Percentiles rank a stretch among this genome's conserved stretches.
Evolutionary conservation across 2,797 vertebrate species (phyloP).

Genomic region (Clarias fuscus): DNA sequence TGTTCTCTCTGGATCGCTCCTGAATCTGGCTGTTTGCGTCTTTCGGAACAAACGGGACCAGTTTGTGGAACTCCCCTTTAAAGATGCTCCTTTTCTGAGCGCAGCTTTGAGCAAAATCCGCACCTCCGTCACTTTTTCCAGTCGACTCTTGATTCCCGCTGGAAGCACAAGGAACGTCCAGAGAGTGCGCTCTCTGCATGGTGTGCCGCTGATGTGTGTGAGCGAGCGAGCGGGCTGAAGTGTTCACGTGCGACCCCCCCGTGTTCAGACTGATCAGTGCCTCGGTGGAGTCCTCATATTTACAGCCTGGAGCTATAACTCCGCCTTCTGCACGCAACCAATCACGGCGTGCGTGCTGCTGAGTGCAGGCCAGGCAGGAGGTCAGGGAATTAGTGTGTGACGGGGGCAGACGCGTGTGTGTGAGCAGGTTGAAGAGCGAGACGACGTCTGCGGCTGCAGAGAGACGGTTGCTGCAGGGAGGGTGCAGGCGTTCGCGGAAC

Average conservation of each 20-base stretch:
- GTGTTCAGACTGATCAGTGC: slow-evolving; percentile 44
- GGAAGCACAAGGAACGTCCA: slow-evolving; percentile 86
- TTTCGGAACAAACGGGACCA: slow-evolving; percentile 80
- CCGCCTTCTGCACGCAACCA: slow-evolving; percentile 72
- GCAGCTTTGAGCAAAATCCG: slow-evolving; percentile 76
- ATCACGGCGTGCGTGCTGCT: slow-evolving; percentile 70
- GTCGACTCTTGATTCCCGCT: slow-evolving; percentile 66
- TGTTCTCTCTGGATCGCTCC: slow-evolving; percentile 49
- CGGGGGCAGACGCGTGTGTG: slow-evolving; percentile 82
- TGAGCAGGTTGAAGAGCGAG: slow-evolving; percentile 96
- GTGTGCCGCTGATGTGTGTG: slow-evolving; percentile 62
- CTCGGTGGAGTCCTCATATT: slow-evolving; percentile 66
- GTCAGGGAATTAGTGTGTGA: slow-evolving; percentile 72
- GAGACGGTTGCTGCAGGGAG: slow-evolving; percentile 89
- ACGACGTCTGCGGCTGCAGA: slow-evolving; percentile 94
- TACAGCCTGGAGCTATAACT: slow-evolving; percentile 67
- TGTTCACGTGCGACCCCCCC: slow-evolving; percentile 35
- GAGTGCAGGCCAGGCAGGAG: slow-evolving; percentile 77
- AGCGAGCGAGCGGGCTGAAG: slow-evolving; percentile 25
- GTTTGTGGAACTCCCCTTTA: slow-evolving; percentile 90
- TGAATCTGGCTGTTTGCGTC: slow-evolving; percentile 71
- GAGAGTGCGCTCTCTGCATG: slow-evolving; percentile 90
- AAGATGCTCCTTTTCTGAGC: slow-evolving; percentile 90
- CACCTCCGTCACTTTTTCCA: slow-evolving; percentile 66
- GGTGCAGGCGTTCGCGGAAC: slow-evolving; percentile 88